Conservation (phyloP, 2,113 vertebrate genomes). For the Indicator maculatus region DNA sequence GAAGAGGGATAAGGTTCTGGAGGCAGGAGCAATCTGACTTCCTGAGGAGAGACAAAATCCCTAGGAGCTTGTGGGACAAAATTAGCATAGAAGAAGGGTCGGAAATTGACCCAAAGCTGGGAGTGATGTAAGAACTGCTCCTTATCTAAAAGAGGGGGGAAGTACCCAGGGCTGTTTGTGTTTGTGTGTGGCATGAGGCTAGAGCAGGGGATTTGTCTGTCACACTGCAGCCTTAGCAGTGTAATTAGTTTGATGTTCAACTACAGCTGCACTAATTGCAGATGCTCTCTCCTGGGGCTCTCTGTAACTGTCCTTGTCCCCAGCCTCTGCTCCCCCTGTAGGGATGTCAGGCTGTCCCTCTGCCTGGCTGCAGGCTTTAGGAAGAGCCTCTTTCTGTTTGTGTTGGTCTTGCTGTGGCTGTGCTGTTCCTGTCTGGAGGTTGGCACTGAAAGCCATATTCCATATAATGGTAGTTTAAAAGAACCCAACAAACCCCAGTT, state of each 20-base stretch:
- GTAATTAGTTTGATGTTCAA: not conserved
- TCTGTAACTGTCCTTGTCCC: not conserved
- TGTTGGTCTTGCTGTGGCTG: not conserved
- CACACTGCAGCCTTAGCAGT: not conserved
- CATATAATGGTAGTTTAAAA: not conserved
- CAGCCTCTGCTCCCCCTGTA: rapidly evolving
- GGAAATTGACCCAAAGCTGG: not conserved
- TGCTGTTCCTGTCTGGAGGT: not conserved
- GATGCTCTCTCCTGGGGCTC: not conserved
- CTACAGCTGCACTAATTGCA: not conserved
- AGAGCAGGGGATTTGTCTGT: not conserved
- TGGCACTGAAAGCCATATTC: not conserved
- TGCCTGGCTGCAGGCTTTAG: not conserved
- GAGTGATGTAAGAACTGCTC: not conserved
- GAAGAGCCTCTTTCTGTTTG: not conserved
- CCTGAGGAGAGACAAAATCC: not conserved
- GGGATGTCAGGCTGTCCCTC: not conserved
- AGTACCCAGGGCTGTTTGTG: not conserved
- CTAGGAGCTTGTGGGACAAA: not conserved
- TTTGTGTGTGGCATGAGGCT: not conserved
- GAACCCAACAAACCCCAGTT: not conserved
- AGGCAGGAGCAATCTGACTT: not conserved
- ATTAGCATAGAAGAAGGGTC: not conserved
- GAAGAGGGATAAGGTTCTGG: not conserved
- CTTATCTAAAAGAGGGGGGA: not conserved